A percentile compares a stretch with the other conserved stretches of the same genome.
Conservation (phyloP, 2,797 vertebrate genomes). For the Rallus crepitans region DNA sequence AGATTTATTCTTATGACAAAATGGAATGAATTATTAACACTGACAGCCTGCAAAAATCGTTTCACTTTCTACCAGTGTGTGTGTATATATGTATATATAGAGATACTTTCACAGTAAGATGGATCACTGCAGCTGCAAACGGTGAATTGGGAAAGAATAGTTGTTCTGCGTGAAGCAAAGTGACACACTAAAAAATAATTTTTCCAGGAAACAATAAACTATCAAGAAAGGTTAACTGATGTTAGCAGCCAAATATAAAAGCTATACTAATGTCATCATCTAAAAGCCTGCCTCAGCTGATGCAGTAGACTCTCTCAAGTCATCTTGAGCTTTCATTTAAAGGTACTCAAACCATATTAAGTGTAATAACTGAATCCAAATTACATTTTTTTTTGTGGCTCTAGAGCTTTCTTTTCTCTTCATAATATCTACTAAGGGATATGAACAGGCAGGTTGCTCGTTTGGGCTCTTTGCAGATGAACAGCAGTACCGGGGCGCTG, state of each 20-base stretch:
- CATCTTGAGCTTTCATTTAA: neutral
- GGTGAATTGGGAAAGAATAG: neutral
- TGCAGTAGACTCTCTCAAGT: neutral
- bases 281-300: neutral
- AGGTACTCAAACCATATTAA: neutral
- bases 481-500: too few species aligned
- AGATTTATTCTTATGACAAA: slow-evolving; percentile 7
- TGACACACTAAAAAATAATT: neutral
- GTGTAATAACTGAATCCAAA: neutral
- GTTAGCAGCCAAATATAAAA: neutral
- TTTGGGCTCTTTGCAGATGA: neutral
- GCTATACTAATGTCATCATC: neutral
- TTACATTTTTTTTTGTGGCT: neutral
- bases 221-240: neutral
- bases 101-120: neutral
- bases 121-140: neutral
- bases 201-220: neutral
- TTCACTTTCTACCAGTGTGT: neutral
- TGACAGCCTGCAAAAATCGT: neutral
- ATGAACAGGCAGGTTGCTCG: neutral
- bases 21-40: neutral
- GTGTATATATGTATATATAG: too few species aligned
- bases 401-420: neutral
- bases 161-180: neutral
- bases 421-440: neutral